phyloP scores from a whole-genome alignment of 2,888 invertebrate genomes.

The Dioctria rufipes region DNA sequence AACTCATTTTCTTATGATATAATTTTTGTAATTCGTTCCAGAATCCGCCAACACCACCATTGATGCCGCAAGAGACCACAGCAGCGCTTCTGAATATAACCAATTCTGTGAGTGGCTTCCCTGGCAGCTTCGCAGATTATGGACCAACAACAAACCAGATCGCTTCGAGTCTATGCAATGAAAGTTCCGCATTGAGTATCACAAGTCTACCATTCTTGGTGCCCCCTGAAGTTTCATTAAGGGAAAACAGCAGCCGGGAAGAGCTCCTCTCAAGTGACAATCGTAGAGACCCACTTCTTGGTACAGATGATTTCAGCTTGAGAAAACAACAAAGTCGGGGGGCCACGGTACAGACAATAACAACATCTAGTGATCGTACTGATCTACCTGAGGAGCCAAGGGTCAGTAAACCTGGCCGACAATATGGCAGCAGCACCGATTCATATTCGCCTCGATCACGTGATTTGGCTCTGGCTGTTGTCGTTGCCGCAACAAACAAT shows the following conservation, averaged over 20 bases:
- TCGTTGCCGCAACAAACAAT: neutral
- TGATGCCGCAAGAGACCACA: constrained; percentile 41
- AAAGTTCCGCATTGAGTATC: constrained; percentile 3
- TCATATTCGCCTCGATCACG: constrained; percentile 36
- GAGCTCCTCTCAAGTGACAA: constrained; percentile 41
- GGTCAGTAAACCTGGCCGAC: constrained; percentile 58
- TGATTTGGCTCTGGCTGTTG: neutral
- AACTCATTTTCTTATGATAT: constrained; percentile 50
- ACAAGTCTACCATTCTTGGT: neutral
- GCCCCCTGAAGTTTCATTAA: neutral
- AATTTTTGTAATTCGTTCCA: constrained; percentile 50
- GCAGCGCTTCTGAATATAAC: constrained; percentile 53
- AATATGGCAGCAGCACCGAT: constrained; percentile 45
- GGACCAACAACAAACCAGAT: constrained; percentile 22
- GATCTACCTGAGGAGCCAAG: constrained; percentile 58
- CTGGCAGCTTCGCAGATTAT: constrained; percentile 31
- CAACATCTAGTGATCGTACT: constrained; percentile 6
- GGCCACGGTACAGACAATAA: constrained; percentile 26
- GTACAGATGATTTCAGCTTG: constrained; percentile 7
- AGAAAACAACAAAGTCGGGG: constrained; percentile 18
- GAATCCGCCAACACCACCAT: constrained; percentile 52
- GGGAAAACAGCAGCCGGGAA: constrained; percentile 2
- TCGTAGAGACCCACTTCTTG: constrained; percentile 57
- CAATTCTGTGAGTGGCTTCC: constrained; percentile 54
- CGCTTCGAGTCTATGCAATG: neutral